phyloP scores from a whole-genome alignment of 2,888 invertebrate genomes.

The Chaitophorus viminalis region DNA sequence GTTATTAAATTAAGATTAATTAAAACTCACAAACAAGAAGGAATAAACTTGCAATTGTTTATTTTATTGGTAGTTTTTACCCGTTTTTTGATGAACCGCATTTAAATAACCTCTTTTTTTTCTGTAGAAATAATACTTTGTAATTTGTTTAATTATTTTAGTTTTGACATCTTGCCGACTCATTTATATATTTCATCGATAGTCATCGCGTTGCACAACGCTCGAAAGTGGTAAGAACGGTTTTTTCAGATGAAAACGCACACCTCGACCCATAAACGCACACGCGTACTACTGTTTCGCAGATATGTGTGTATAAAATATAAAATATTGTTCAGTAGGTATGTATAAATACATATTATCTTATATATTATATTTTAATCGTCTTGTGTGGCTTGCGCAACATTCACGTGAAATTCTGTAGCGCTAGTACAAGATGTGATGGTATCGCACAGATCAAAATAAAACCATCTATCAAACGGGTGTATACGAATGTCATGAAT shows the following conservation, averaged over 20 bases:
- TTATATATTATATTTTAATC: slow-evolving; percentile 29
- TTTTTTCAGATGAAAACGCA: not conserved
- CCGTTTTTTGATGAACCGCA: too few relatives aligned
- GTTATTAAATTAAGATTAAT: too few relatives aligned
- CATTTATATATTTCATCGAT: not conserved
- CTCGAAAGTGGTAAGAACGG: not conserved
- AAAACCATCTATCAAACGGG: slow-evolving; percentile 47
- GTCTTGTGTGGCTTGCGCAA: slow-evolving; percentile 49
- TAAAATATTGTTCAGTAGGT: not conserved
- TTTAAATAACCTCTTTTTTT: too few relatives aligned
- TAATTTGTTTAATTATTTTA: too few relatives aligned
- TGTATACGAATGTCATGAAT: slow-evolving; percentile 15
- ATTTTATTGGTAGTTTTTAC: too few relatives aligned
- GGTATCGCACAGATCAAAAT: slow-evolving; percentile 32
- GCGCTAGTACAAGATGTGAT: not conserved
- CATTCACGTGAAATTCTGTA: not conserved
- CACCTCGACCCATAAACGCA: not conserved
- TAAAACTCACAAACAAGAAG: too few relatives aligned
- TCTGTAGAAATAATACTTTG: too few relatives aligned
- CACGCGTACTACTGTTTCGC: not conserved
- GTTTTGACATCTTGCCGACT: too few relatives aligned
- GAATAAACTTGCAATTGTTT: too few relatives aligned
- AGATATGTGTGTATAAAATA: not conserved
- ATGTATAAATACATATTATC: not conserved
- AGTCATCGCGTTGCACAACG: not conserved